phyloP scores from a whole-genome alignment of 2,888 invertebrate genomes.

The Alviniconcha strummeri region DNA sequence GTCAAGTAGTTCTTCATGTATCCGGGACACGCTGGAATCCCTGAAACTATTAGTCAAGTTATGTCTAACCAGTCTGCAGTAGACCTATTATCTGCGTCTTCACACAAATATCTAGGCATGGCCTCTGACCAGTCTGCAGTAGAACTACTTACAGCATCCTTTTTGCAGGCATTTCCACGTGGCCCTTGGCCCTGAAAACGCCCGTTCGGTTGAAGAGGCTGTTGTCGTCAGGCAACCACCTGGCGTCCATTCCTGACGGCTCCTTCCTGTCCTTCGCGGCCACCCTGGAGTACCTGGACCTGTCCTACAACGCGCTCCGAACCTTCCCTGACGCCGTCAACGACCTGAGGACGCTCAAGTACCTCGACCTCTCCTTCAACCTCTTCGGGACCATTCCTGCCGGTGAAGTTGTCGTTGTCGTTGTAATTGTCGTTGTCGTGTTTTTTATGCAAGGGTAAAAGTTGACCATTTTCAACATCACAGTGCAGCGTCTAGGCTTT shows the following conservation, averaged over 20 bases:
- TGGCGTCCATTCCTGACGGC: slow-evolving; percentile 22
- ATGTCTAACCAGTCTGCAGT: too few relatives aligned
- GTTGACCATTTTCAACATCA: too few relatives aligned
- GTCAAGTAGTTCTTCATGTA: too few relatives aligned
- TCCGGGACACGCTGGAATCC: too few relatives aligned
- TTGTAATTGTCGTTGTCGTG: neutral
- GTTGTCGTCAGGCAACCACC: slow-evolving; percentile 22
- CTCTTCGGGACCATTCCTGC: slow-evolving; percentile 15
- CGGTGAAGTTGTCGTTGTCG: neutral
- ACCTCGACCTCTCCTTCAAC: slow-evolving; percentile 30
- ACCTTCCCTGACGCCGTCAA: slow-evolving; percentile 29
- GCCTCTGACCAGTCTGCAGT: too few relatives aligned
- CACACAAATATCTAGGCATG: too few relatives aligned
- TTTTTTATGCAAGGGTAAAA: neutral
- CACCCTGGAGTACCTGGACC: slow-evolving; percentile 22
- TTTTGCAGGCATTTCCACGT: slow-evolving; percentile 4
- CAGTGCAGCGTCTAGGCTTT: too few relatives aligned
- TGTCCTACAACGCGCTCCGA: slow-evolving; percentile 23
- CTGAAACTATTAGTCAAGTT: too few relatives aligned
- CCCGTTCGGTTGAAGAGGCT: slow-evolving; percentile 17
- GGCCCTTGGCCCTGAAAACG: slow-evolving; percentile 20
- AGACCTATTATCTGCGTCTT: too few relatives aligned
- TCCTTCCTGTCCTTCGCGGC: slow-evolving; percentile 22
- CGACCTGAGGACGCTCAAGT: neutral
- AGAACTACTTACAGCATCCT: too few relatives aligned